Conservation (phyloP, 2,888 invertebrate genomes). For the Gasteruption jaculator region DNA sequence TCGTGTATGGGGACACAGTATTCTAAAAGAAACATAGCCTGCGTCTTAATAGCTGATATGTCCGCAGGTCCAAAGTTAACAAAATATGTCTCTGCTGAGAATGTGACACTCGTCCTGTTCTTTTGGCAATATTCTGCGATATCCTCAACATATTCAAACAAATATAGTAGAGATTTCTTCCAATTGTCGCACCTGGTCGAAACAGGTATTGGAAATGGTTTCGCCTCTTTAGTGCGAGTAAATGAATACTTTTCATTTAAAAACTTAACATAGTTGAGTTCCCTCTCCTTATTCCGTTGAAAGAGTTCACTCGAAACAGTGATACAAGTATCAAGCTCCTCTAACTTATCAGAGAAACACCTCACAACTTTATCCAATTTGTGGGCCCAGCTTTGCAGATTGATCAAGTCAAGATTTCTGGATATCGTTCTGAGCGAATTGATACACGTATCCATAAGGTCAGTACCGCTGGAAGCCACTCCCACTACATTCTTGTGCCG, state of each 20-base stretch:
- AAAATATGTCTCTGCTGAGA: background rate
- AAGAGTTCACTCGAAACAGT: background rate
- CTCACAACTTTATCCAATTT: too few relatives aligned
- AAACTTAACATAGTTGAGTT: constrained; percentile 1
- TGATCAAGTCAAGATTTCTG: too few relatives aligned
- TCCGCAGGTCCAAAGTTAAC: background rate
- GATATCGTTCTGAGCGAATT: too few relatives aligned
- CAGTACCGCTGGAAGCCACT: too few relatives aligned
- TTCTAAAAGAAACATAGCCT: background rate
- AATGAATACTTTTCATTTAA: background rate
- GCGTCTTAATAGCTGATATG: background rate
- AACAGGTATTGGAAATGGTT: background rate
- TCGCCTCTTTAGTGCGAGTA: background rate
- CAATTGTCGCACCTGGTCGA: background rate
- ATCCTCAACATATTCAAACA: constrained; percentile 1
- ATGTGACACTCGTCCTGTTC: too few relatives aligned
- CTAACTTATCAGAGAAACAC: too few relatives aligned
- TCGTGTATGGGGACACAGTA: background rate
- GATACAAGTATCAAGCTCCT: background rate
- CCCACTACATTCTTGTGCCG: too few relatives aligned
- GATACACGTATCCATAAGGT: too few relatives aligned
- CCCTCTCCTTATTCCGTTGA: background rate
- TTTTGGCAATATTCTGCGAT: background rate
- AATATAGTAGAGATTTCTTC: background rate
- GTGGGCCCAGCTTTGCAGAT: too few relatives aligned